These are phyloP conservation scores for Lagorchestes hirsutus DNA, from an alignment of 2,797 vertebrate species.

Conservation along the genomic window DNA sequence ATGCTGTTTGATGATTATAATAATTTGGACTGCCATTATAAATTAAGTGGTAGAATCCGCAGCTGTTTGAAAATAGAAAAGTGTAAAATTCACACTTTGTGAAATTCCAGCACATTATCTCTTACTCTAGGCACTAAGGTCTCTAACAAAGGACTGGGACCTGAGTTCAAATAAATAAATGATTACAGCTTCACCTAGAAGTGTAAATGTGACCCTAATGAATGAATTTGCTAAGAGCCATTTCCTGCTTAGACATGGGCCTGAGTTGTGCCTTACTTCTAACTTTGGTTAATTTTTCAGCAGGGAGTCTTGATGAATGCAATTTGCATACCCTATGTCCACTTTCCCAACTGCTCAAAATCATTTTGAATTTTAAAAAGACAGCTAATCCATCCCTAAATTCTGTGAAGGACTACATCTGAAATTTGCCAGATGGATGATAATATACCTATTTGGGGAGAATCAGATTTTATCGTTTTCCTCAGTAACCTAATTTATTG, in stretches of 20 bases:
- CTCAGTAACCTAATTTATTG: neutral
- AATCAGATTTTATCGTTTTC: neutral
- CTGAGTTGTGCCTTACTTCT: neutral
- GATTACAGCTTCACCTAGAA: neutral
- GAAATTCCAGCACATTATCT: neutral
- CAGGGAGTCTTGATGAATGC: neutral
- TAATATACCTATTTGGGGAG: neutral
- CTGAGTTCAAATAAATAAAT: neutral
- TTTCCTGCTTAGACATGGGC: neutral
- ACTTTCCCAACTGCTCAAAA: neutral
- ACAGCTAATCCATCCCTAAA: neutral
- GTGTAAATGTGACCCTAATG: neutral
- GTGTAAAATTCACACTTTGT: slow-evolving; percentile 1
- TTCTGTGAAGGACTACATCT: slow-evolving; percentile 2
- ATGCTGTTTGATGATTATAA: neutral
- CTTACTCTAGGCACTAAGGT: neutral
- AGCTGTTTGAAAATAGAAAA: neutral
- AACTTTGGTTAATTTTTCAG: neutral
- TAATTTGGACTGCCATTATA: neutral
- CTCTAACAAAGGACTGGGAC: neutral
- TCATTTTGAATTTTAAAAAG: slow-evolving; percentile 4
- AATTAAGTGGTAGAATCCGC: neutral
- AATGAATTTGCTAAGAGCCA: neutral
- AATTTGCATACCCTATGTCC: neutral
- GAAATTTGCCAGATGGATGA: neutral